These are phyloP conservation scores for Eidolon helvum DNA, from an alignment of 2,113 vertebrate species.

Conservation along the genomic window DNA sequence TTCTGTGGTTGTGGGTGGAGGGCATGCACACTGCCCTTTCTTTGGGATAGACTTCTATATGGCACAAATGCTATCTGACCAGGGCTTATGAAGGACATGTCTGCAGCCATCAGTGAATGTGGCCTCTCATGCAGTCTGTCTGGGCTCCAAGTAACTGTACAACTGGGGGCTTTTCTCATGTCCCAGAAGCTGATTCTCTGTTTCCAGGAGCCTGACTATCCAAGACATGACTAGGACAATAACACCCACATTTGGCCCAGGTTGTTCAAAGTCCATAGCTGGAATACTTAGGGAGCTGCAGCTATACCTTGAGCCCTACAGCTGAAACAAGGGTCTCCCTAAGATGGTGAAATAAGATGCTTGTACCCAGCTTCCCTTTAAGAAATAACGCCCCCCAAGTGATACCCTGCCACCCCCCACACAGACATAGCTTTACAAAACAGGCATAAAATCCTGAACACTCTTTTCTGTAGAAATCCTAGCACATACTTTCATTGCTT, in stretches of 20 bases:
- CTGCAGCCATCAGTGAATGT: no score
- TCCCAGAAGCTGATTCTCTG: neutral
- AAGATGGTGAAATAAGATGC: neutral
- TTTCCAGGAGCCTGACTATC: neutral
- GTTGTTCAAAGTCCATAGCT: neutral
- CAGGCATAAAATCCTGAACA: neutral
- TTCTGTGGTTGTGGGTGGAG: neutral
- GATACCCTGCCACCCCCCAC: neutral
- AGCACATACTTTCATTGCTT: neutral
- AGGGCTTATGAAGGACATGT: neutral
- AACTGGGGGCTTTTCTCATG: neutral
- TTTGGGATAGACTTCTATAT: neutral
- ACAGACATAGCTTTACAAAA: neutral
- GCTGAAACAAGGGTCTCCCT: neutral
- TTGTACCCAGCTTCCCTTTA: neutral
- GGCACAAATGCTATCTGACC: neutral
- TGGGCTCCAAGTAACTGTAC: neutral
- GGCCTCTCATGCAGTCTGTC: neutral
- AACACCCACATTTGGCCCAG: neutral
- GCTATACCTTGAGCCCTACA: neutral
- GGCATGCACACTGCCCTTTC: neutral
- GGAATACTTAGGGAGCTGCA: neutral
- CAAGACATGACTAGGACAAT: neutral
- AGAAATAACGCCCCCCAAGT: neutral
- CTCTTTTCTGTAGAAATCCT: neutral